A percentile compares a stretch with the other conserved stretches of the same genome.
phyloP scores from a whole-genome alignment of 2,797 vertebrate genomes.

The Siniperca undulata region DNA sequence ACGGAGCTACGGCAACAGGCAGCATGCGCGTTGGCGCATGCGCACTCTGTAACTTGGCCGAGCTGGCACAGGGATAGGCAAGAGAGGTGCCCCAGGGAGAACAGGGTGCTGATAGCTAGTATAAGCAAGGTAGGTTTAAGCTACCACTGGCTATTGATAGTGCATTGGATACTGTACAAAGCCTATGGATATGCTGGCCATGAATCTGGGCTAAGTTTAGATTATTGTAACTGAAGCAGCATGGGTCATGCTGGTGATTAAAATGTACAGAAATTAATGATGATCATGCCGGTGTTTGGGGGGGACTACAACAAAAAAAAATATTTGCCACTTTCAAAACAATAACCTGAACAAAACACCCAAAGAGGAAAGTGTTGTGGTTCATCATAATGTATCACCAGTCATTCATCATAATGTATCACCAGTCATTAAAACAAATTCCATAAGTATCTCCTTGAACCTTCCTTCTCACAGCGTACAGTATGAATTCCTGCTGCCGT shows the following conservation, averaged over 20 bases:
- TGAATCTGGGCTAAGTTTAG: conserved; percentile 3
- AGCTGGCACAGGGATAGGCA: conserved; percentile 25
- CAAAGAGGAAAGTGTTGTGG: background rate
- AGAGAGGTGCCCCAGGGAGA: conserved; percentile 37
- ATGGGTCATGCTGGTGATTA: conserved; percentile 16
- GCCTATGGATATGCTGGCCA: conserved; percentile 4
- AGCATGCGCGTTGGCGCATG: no score
- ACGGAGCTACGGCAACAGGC: no score
- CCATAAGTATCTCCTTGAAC: conserved; percentile 35
- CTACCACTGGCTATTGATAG: conserved; percentile 21
- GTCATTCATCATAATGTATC: conserved; percentile 46
- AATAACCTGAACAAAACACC: background rate
- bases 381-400: conserved; percentile 10
- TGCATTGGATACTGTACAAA: conserved; percentile 4
- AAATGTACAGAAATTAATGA: conserved; percentile 29
- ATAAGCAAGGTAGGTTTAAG: conserved; percentile 31
- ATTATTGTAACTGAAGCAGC: conserved; percentile 18
- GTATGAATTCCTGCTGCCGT: conserved; percentile 8
- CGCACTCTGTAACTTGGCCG: background rate
- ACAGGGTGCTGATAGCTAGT: conserved; percentile 22
- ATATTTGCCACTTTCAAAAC: background rate
- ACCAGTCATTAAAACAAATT: conserved; percentile 57
- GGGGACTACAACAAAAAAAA: background rate
- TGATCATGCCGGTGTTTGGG: background rate
- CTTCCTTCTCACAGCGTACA: conserved; percentile 6